Conservation (phyloP, 1,140 invertebrate genomes). For the Holcopasites calliopsidis region DNA sequence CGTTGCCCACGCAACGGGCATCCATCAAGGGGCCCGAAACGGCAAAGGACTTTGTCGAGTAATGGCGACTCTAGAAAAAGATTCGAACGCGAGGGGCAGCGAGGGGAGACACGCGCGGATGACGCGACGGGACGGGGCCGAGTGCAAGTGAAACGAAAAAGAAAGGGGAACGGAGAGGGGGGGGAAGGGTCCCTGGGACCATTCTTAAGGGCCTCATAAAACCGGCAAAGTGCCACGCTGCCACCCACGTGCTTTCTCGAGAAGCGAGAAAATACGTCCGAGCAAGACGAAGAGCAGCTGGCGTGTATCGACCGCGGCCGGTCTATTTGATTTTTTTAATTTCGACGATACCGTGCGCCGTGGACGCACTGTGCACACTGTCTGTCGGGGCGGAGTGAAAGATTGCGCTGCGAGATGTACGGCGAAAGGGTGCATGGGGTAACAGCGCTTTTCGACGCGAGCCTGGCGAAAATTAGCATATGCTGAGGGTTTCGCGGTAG, state of each 20-base stretch:
- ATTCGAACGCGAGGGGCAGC: conserved; percentile 34
- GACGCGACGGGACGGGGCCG: conserved; percentile 17
- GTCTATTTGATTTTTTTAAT: conserved; percentile 60
- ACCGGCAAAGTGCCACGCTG: conserved; percentile 74
- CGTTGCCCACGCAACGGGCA: conserved; percentile 73
- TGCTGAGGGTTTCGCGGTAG: not conserved
- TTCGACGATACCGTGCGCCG: not conserved
- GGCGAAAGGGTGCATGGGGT: not conserved
- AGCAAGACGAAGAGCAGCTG: conserved; percentile 69
- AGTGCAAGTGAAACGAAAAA: conserved; percentile 35
- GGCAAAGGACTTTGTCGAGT: conserved; percentile 75
- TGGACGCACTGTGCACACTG: conserved; percentile 14
- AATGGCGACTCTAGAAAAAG: conserved; percentile 73
- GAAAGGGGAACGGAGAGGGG: not conserved
- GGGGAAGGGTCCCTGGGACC: conserved; percentile 43
- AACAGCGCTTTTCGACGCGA: conserved; percentile 18
- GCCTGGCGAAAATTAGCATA: conserved; percentile 33
- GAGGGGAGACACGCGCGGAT: conserved; percentile 54
- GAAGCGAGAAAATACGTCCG: conserved; percentile 69
- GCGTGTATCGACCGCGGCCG: conserved; percentile 69
- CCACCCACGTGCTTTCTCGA: conserved; percentile 75
- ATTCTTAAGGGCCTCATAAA: conserved; percentile 74
- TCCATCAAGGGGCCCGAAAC: conserved; percentile 72
- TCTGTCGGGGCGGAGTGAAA: not conserved
- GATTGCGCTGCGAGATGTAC: not conserved